phyloP scores from a whole-genome alignment of 2,888 invertebrate genomes.

The Lasioglossum morio region DNA sequence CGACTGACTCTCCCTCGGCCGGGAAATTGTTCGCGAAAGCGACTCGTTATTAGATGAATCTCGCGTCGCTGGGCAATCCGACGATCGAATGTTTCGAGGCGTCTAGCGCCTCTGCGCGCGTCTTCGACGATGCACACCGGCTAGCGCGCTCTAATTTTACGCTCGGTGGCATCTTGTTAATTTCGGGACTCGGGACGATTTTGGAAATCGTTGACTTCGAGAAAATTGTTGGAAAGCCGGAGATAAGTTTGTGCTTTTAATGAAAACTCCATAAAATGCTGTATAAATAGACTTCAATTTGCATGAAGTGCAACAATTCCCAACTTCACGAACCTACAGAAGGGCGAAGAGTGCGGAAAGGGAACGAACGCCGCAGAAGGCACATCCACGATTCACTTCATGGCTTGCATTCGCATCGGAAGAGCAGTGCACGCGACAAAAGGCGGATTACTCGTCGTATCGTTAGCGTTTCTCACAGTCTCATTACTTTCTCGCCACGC shows the following conservation, averaged over 20 bases:
- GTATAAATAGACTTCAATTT: neutral
- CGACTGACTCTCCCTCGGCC: neutral
- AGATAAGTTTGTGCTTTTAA: no score
- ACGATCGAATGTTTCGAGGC: neutral
- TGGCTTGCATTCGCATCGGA: neutral
- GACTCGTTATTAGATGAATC: slow-evolving; percentile 46
- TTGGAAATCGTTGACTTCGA: neutral
- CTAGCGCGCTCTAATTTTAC: neutral
- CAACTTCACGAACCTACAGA: neutral
- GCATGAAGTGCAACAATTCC: neutral
- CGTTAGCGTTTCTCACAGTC: slow-evolving; percentile 8
- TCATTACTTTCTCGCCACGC: slow-evolving; percentile 15
- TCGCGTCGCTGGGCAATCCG: neutral
- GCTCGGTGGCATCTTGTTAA: neutral
- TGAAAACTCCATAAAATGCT: no score
- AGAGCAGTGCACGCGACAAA: neutral
- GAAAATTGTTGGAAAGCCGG: no score
- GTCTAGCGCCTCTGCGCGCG: neutral
- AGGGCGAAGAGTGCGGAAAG: neutral
- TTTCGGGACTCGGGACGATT: neutral
- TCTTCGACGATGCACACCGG: neutral
- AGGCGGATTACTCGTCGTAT: neutral
- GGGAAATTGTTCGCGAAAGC: slow-evolving; percentile 6
- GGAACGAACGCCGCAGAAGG: neutral
- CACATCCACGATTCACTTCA: neutral